phyloP scores from a whole-genome alignment of 2,888 invertebrate species.

The Pimpla rufipes region DNA sequence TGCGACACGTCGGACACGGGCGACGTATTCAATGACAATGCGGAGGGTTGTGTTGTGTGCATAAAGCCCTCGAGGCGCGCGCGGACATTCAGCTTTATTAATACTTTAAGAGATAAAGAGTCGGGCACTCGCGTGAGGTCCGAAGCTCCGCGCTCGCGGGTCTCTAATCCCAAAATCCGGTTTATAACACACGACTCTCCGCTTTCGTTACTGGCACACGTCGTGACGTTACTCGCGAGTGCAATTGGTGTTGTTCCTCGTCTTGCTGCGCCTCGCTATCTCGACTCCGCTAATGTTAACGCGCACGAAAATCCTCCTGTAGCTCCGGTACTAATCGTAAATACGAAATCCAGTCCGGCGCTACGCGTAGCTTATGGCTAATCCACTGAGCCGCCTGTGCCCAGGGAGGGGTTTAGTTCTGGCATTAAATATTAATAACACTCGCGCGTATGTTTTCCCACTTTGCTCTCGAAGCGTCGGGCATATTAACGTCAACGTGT shows the following conservation, averaged over 20 bases:
- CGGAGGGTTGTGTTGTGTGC: neutral
- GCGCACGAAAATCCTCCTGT: slow-evolving; percentile 22
- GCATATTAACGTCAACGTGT: neutral
- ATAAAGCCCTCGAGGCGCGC: neutral
- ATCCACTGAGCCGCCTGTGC: slow-evolving; percentile 5
- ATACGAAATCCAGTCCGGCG: slow-evolving; percentile 12
- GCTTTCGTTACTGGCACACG: slow-evolving; percentile 21
- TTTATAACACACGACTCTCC: slow-evolving; percentile 12
- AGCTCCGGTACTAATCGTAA: slow-evolving; percentile 31
- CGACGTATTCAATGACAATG: neutral
- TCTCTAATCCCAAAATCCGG: slow-evolving; percentile 25
- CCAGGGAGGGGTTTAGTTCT: neutral
- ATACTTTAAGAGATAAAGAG: slow-evolving; percentile 7
- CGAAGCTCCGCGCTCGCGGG: neutral
- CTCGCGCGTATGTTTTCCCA: neutral
- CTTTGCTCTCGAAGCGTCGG: neutral
- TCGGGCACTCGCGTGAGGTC: neutral
- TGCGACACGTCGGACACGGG: neutral
- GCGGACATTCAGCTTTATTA: neutral
- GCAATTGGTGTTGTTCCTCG: neutral
- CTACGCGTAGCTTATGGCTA: slow-evolving; percentile 18
- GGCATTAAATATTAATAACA: neutral
- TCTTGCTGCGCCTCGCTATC: neutral
- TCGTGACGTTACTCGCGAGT: neutral
- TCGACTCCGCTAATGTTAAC: slow-evolving; percentile 32